Base-by-base conservation (phyloP, 1,140 invertebrate genomes). In the Colletes gigas region DNA sequence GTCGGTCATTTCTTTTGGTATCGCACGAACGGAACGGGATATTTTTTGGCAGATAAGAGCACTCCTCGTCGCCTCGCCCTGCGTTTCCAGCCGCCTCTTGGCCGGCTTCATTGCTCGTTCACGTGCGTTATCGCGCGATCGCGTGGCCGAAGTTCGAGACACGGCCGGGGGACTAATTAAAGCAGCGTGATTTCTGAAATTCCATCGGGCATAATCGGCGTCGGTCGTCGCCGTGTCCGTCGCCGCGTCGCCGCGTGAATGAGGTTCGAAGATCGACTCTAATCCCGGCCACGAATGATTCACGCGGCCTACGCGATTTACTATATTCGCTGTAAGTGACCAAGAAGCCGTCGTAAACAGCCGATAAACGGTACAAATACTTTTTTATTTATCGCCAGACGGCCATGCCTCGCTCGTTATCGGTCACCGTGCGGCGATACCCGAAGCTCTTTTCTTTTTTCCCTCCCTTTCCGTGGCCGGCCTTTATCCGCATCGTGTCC, bases 241-340 rank as follows among this genome's bases (percentile, higher is more conserved):
- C n/a, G 63, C 50, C 47, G 71, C 17, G 14, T 75, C 76, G 79
- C 72, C 67, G 57, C 47, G 73, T 88, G 86, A 89, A 88, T 88
- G 87, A 88, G 74, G 82, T 84, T 83, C 84, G 88, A 89, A 86
- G 88, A 89, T 84, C 86, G 78, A 30, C 71, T 81, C 55, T 19
- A 8, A 12, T 44, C 65, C 44, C 21, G 73, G 67, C 77, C 71
- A 83, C 76, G 74, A 89, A 88, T 89, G 88, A 89, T 89, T 89
- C 88, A 89, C 84, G 86, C 83, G 59, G 84, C 86, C 88, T 86
- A 89, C 81, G 88, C 84, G 82, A 81, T 89, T 89, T 83, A 89
- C 88, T 89, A 88, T 86, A 78, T 81, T 78, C 30, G 81, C 74
- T 76, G 86, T 88, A 88, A 88, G 84, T 87, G 68, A 84, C 78